Base-by-base conservation (phyloP, 2,888 invertebrate genomes). In the Mimachlamys varia region DNA sequence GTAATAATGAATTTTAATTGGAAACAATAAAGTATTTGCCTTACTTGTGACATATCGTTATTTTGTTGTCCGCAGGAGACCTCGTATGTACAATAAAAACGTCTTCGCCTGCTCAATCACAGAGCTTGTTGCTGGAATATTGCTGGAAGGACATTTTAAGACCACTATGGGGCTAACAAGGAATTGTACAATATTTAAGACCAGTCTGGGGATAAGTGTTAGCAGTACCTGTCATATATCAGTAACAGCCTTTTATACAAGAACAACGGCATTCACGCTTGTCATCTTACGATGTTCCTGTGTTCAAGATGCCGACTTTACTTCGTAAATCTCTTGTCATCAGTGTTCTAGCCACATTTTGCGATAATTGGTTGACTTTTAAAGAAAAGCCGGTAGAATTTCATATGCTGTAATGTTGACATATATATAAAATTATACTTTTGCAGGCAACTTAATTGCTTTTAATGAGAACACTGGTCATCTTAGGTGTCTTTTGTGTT, bases 1-100 rank as follows among this genome's bases (percentile, higher is more conserved):
- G 76, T 12, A 4, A 76, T 76, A 27, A 76, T 76, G 76, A 76
- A 27, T 76, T 76, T 76, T 76, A 76, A 76, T 76, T 33, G 76
- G 27, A 33, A 76, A 27, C 33, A 76, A 76, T 76, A 76, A 76
- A 76, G 27, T 7, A 27, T 33, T 76, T 76, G 27, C 76, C 33
- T 76, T 76, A 27, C 76, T 76, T 76, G 76, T 76, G 76, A 76
- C 27, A 33, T 76, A 2, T 76, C 27, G 15, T 1, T 33, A 33
- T 33, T 22, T 76, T 22, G 76, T 12, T 33, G 13, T 27, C 27
- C 76, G 13, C 76, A 13, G 27, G 76, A 27, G 76, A 27, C 33
- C 2, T 2, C 33, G 27, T 62, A 62, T 22, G 27, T 62, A 27
- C 62, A n/a, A n/a, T 62, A 76, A 76, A 76, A 27, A 76, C 13